Conservation (phyloP, 92 coral and sea anemone species). For the Epizoanthus scotinus region DNA sequence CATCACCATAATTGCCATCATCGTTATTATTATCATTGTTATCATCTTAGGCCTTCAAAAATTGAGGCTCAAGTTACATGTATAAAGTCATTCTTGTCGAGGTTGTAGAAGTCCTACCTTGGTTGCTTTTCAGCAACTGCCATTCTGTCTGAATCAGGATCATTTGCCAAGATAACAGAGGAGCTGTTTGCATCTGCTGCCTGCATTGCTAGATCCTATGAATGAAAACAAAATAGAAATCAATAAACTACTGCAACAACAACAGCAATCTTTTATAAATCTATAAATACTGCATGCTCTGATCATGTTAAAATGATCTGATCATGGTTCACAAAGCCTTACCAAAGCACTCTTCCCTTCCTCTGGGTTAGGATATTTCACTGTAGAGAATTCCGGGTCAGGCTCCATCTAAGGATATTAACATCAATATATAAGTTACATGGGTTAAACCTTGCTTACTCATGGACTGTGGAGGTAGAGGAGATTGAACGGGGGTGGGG, state of each 20-base stretch:
- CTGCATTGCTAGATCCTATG: constrained; percentile 91
- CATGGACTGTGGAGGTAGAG: no score
- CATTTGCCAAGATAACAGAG: constrained; percentile 93
- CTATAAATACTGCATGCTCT: no score
- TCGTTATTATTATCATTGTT: no score
- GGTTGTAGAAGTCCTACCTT: constrained; percentile 53
- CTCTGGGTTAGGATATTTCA: constrained; percentile 96
- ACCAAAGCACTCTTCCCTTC: constrained; percentile 99
- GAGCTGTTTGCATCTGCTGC: constrained; percentile 81
- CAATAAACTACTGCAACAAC: background rate
- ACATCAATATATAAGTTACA: background rate
- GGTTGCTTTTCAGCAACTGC: constrained; percentile 98
- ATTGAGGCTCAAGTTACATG: no score
- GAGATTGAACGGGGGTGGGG: no score
- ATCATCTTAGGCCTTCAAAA: no score
- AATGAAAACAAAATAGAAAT: background rate
- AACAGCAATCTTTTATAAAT: no score
- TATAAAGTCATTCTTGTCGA: no score
- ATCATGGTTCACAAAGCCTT: no score
- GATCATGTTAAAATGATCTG: no score
- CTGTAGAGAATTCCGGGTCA: constrained; percentile 96
- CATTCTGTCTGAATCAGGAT: constrained; percentile 97
- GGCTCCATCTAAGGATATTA: constrained; percentile 73
- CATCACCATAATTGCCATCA: no score
- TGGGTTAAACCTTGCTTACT: no score